Evolutionary conservation across 2,797 vertebrate genomes (phyloP).

Genomic region (Malacoctenus gilli): DNA sequence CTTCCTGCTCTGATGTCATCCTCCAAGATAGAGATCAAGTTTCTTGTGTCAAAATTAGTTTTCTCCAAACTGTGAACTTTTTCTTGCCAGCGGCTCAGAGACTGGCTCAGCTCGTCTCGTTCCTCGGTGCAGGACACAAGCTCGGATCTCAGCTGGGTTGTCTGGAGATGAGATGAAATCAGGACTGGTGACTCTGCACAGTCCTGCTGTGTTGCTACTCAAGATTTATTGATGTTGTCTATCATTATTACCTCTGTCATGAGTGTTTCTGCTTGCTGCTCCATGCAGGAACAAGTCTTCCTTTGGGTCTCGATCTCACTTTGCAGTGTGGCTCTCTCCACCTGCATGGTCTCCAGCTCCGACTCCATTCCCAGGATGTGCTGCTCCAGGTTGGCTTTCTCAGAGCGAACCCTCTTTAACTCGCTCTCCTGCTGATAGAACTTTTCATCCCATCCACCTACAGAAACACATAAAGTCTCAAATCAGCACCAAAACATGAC

Average conservation of each 20-base stretch:
- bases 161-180: constrained; percentile 50
- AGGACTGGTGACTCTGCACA: neutral
- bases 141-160: constrained; percentile 77
- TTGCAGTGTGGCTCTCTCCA: constrained; percentile 76
- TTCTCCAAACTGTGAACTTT: constrained; percentile 80
- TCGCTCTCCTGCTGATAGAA: constrained; percentile 83
- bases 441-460: constrained; percentile 79
- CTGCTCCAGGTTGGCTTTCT: constrained; percentile 82
- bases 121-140: constrained; percentile 81
- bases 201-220: too few relatives aligned
- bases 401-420: constrained; percentile 77
- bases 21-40: constrained; percentile 80
- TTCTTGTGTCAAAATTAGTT: constrained; percentile 70
- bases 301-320: constrained; percentile 77
- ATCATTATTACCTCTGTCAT: constrained; percentile 71
- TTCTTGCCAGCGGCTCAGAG: constrained; percentile 76
- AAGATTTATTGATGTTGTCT: neutral
- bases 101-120: constrained; percentile 77
- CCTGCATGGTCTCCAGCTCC: constrained; percentile 80
- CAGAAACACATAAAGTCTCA: neutral
- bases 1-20: constrained; percentile 77
- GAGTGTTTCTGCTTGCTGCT: constrained; percentile 79
- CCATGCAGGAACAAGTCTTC: constrained; percentile 75
- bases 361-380: constrained; percentile 79
- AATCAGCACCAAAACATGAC: neutral